A percentile compares a stretch with the other conserved stretches of the same genome.
Evolutionary conservation across 1,140 invertebrate species (phyloP).

Genomic region (Panonychus citri): DNA sequence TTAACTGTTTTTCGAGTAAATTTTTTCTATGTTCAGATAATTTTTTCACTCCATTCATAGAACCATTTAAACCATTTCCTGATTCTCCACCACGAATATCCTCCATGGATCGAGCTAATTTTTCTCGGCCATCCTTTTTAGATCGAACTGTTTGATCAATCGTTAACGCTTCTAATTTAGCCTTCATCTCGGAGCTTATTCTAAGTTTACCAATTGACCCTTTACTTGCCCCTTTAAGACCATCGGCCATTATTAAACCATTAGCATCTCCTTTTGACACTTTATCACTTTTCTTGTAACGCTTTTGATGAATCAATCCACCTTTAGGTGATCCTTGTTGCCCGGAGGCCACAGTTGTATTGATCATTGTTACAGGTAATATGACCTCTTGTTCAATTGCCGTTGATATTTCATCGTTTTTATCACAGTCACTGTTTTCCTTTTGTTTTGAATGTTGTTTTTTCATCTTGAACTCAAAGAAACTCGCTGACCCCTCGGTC

Average conservation of each 20-base stretch:
- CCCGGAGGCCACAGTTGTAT: neutral
- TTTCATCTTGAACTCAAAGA: constrained; percentile 65
- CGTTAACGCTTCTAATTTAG: constrained; percentile 54
- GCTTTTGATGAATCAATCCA: neutral
- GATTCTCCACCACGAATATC: constrained; percentile 29
- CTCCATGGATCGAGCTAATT: constrained; percentile 21
- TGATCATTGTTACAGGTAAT: neutral
- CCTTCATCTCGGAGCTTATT: constrained; percentile 71
- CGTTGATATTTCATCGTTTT: neutral
- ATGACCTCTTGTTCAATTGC: neutral
- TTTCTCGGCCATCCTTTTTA: constrained; percentile 7
- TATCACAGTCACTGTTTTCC: neutral
- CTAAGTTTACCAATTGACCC: constrained; percentile 73
- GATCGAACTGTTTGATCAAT: constrained; percentile 44
- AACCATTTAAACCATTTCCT: constrained; percentile 17
- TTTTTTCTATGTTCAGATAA: constrained; percentile 58
- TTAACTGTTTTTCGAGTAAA: constrained; percentile 57
- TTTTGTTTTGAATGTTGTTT: constrained; percentile 33
- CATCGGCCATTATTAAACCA: neutral
- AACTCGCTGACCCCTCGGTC: constrained; percentile 34
- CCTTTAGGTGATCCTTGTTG: neutral
- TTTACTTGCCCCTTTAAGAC: constrained; percentile 26
- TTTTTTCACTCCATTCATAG: constrained; percentile 29
- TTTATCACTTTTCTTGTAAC: constrained; percentile 2
- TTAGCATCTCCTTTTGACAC: neutral